Evolutionary conservation across 35 echinoderm and acorn worm genomes (phyloP).

Genomic region (Diadema setosum): DNA sequence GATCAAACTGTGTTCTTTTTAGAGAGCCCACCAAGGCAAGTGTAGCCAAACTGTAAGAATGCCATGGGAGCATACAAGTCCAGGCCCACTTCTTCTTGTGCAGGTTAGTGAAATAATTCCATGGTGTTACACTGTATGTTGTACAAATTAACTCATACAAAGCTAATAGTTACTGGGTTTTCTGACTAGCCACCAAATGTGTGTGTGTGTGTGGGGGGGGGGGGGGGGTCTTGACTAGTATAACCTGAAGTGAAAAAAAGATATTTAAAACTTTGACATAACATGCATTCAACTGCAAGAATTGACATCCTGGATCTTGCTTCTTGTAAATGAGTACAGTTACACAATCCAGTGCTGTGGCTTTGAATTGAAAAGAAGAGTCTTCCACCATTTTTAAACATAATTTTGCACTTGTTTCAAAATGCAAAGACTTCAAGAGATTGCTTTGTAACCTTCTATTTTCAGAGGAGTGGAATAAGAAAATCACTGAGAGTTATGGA

Average conservation of each 20-base stretch:
- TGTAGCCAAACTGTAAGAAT: too few species aligned
- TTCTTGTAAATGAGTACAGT: background rate
- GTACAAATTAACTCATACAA: too few species aligned
- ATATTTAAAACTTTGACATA: background rate
- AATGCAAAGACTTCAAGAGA: too few species aligned
- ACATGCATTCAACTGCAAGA: background rate
- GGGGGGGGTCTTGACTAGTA: background rate
- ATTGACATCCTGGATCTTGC: background rate
- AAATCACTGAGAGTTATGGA: slow-evolving; percentile 41
- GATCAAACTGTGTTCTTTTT: too few species aligned
- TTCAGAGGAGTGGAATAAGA: slow-evolving; percentile 54
- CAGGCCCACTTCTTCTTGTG: slow-evolving; percentile 45
- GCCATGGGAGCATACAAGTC: slow-evolving; percentile 65
- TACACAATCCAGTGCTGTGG: too few species aligned
- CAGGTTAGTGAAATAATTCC: slow-evolving; percentile 32
- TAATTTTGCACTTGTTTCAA: background rate
- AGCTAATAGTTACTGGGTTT: too few species aligned
- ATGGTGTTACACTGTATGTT: too few species aligned
- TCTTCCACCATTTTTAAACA: background rate
- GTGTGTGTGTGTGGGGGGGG: background rate
- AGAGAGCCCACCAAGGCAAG: too few species aligned
- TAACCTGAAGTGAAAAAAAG: background rate
- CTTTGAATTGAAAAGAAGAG: too few species aligned
- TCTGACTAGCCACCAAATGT: background rate
- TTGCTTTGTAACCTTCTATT: too few species aligned